Evolutionary conservation across 2,888 invertebrate genomes (phyloP).

Genomic region (Rhimphoctona megacephalus): DNA sequence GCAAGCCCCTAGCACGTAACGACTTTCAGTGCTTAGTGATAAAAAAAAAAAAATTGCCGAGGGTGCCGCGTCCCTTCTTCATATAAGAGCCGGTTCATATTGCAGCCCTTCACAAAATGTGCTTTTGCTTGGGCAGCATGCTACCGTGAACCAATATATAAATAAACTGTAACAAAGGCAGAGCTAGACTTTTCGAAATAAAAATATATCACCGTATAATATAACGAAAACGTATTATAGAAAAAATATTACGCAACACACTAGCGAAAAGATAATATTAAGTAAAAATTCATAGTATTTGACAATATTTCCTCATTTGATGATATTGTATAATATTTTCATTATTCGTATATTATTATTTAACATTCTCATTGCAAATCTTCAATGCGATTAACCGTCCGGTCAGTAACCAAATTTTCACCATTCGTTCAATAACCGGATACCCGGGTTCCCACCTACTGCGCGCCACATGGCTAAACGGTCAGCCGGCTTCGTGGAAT

Average conservation of each 20-base stretch:
- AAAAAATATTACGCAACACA: not conserved
- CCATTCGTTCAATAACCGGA: too few relatives aligned
- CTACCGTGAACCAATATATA: not conserved
- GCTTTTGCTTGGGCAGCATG: not conserved
- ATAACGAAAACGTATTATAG: not conserved
- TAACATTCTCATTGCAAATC: not conserved
- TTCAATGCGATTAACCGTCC: too few relatives aligned
- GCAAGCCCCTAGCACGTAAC: conserved; percentile 58
- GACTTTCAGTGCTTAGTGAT: conserved; percentile 49
- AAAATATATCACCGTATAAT: not conserved
- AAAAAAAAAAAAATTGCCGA: conserved; percentile 39
- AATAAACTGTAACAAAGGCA: conserved; percentile 8
- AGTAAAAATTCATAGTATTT: not conserved
- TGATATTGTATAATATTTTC: not conserved
- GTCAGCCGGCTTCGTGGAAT: too few relatives aligned
- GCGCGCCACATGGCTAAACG: too few relatives aligned
- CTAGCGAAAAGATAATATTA: not conserved
- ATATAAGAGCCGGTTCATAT: too few relatives aligned
- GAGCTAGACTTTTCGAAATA: not conserved
- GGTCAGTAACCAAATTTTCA: too few relatives aligned
- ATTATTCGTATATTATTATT: not conserved
- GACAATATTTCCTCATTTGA: not conserved
- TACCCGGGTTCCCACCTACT: too few relatives aligned
- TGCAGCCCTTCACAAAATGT: conserved; percentile 48
- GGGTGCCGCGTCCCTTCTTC: conserved; percentile 33